Base-by-base conservation (phyloP, 2,113 vertebrate genomes). In the Ptyas mucosa region DNA sequence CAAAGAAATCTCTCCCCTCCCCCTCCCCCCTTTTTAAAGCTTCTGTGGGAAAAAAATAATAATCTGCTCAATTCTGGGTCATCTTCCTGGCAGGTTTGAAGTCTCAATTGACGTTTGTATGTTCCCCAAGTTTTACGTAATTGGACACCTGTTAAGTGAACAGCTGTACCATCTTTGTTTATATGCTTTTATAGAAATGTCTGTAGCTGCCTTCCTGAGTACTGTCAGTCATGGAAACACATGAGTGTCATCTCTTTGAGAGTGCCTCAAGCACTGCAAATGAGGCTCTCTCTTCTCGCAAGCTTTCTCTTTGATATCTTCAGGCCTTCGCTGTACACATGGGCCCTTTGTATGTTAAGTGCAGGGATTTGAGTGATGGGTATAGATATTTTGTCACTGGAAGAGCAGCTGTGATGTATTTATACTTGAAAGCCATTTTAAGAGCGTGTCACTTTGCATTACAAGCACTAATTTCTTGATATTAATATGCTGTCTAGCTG, bases 171-270 rank as follows among this genome's bases (percentile, higher is more conserved):
- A 90, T 29, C 87, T 93, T 85, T 85, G 93, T 89, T 94, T 95
- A 94, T 52, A 18, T 24, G 53, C 43, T 91, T 89, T n/a, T 5
- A 52, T 88, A 55, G 90, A 91, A 87, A 91, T 53, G 21, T 34
- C 26, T 92, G 75, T 29, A 49, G 81, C 20, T 90, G 12, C 57
- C 43, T 95, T 89, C 89, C 34, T 88, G 58, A 95, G 92, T 52
- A 92, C 90, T 91, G 92, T 81, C 95, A 97, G 57, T 94, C 93
- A 93, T 75, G 85, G 46, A 61, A 90, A 93, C 88, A 94, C 11
- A 58, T 34, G 43, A 92, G 10, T 4, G 1, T 61, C 61, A 24
- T 92, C 92, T 92, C 61, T 24, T 93, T 55, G 58, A 0, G 29
- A 93, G 87, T 12, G 95, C 90, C 89, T 94, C 64, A 5, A 95